Evolutionary conservation across 1,140 invertebrate genomes (phyloP), one percentile per base, ranked within the genome.

Genomic region (Zophobas morio): DNA sequence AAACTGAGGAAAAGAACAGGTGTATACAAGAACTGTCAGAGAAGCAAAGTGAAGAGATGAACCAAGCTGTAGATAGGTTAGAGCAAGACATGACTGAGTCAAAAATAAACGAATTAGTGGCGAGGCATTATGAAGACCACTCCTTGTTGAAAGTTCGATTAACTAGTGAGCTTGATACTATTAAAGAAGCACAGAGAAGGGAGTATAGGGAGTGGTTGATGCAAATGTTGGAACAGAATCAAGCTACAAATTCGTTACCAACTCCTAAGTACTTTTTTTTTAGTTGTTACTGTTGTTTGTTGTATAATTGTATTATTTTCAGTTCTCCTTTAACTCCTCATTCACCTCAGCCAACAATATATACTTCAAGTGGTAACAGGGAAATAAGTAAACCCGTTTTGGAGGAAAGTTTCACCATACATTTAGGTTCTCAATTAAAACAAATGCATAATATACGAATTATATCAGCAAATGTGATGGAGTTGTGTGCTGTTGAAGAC

Each of bases 401-500:
- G 82, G 96, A 98, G 88, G 97, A 99, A 89, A 98, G 97, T 88
- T 99, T 99, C 85, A 99, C 97, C 8, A 98, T 99, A 82, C 96
- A 99, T 88, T 88, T 99, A 74, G 98, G 98, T 75, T 96, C 97
- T 1, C 98, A 99, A 88, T 91, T 99, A 87, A 99, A 99, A 88
- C 96, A 98, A 84, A 99, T 97, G 90, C 97, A 99, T 87, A 99
- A 99, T 88, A 94, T 99, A 79, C 89, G 98, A 66, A 93, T 99
- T 72, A 88, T 99, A 3, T 94, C 95, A 78, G 93, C 93, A 6
- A 93, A 97, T 87, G 90, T 95, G 37, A 90, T 98, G 79, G 95
- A 98, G 83, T 90, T 99, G 77, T 98, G 96, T 86, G 89, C 91
- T 51, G 87, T 90, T 6, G 89, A 89, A 79, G 88, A 89, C 75